These are phyloP conservation scores for Chrysolina haemoptera DNA, from an alignment of 2,888 invertebrate species.

Conservation along the genomic window DNA sequence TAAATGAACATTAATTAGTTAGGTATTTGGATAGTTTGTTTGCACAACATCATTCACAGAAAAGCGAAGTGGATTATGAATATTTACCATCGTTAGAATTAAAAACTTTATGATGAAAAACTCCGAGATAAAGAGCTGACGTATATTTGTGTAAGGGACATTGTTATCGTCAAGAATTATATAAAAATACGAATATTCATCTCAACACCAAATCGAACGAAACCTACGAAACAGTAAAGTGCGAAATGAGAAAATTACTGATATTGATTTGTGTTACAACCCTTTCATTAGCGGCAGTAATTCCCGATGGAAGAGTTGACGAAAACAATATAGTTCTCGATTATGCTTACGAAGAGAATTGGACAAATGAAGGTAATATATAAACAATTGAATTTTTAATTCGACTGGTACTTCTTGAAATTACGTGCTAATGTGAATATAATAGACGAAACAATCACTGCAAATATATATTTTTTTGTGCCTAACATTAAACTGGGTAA, in stretches of 20 bases:
- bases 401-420: no score
- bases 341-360: constrained; percentile 1
- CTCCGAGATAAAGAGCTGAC: constrained; percentile 11
- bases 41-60: neutral
- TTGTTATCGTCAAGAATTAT: constrained; percentile 8
- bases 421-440: no score
- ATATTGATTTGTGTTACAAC: neutral
- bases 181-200: constrained; percentile 2
- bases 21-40: neutral
- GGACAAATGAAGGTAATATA: neutral
- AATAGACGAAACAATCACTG: no score
- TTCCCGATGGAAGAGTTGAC: neutral
- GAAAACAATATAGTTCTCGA: neutral
- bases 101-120: constrained; percentile 1
- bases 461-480: no score
- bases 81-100: constrained; percentile 7
- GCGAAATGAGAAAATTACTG: neutral
- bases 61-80: neutral
- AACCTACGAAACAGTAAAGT: neutral
- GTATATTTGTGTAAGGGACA: constrained; percentile 3
- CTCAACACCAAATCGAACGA: neutral
- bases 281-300: constrained; percentile 11
- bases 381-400: no score
- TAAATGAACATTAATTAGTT: neutral
- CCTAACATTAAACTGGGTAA: no score